phyloP scores from a whole-genome alignment of 2,888 invertebrate genomes.

The Ectobius pallidus region DNA sequence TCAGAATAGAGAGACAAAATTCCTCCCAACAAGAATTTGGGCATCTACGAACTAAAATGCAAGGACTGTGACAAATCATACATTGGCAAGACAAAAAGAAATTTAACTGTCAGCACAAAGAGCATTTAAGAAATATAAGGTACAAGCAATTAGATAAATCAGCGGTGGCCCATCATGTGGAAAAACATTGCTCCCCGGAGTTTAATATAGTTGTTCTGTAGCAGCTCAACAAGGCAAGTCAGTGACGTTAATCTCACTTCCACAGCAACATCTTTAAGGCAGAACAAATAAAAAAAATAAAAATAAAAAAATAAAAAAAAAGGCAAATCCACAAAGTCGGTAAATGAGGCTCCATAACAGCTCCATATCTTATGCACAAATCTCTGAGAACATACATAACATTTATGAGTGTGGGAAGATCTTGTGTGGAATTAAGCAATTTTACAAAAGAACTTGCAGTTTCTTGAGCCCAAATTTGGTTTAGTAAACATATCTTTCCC shows the following conservation, averaged over 20 bases:
- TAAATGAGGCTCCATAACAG: constrained; percentile 70
- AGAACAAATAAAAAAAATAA: no score
- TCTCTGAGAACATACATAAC: constrained; percentile 70
- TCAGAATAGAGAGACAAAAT: no score
- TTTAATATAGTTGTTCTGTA: constrained; percentile 75
- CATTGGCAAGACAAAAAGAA: no score
- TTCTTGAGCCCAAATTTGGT: constrained; percentile 66
- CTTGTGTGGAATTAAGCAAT: constrained; percentile 59
- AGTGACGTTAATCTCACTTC: constrained; percentile 70
- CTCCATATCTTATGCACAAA: constrained; percentile 73
- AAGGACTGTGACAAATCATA: no score
- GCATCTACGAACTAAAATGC: no score
- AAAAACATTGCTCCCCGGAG: constrained; percentile 71
- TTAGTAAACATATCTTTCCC: constrained; percentile 68
- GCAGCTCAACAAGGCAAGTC: constrained; percentile 68
- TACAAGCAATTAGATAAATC: no score
- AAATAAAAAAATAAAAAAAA: no score
- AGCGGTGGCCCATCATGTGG: no score
- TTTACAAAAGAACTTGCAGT: constrained; percentile 69
- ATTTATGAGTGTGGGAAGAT: constrained; percentile 66
- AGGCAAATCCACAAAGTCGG: constrained; percentile 69
- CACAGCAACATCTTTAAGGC: constrained; percentile 61
- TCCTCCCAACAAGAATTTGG: no score
- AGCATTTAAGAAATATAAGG: no score
- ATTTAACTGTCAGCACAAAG: no score